phyloP scores from a whole-genome alignment of 2,888 invertebrate species.

The Beris chalybata region DNA sequence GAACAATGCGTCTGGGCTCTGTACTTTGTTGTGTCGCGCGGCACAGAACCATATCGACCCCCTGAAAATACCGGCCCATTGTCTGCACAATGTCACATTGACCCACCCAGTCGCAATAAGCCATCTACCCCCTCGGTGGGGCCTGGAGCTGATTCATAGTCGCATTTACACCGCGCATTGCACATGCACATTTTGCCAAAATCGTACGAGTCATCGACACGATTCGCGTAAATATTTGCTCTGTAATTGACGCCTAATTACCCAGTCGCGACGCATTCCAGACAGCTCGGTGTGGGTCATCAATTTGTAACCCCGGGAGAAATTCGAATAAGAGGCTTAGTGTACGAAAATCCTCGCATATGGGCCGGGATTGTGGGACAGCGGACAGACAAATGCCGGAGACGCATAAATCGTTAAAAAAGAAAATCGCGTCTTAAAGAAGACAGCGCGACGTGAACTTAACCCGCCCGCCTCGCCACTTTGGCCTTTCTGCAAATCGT shows the following conservation, averaged over 20 bases:
- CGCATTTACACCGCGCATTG: background rate
- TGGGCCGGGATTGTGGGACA: too few relatives aligned
- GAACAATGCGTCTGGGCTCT: background rate
- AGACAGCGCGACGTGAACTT: too few relatives aligned
- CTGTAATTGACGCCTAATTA: conserved; percentile 25
- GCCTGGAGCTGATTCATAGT: background rate
- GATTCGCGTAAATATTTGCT: conserved; percentile 23
- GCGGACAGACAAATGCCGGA: too few relatives aligned
- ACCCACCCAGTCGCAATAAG: conserved; percentile 5
- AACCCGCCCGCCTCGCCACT: too few relatives aligned
- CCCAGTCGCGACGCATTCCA: conserved; percentile 25
- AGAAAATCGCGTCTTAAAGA: too few relatives aligned
- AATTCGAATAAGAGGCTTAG: too few relatives aligned
- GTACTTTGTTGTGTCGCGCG: background rate
- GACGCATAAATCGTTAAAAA: too few relatives aligned
- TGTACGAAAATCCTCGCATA: too few relatives aligned
- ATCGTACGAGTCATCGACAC: conserved; percentile 2
- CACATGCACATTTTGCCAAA: conserved; percentile 9
- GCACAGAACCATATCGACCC: background rate
- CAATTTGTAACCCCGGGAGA: too few relatives aligned
- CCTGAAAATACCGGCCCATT: background rate
- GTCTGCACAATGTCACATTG: conserved; percentile 15
- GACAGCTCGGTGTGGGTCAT: background rate
- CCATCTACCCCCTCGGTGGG: background rate
- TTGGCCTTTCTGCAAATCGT: too few relatives aligned